Base-by-base conservation (phyloP, 2,113 vertebrate species). In the Cygnus atratus region DNA sequence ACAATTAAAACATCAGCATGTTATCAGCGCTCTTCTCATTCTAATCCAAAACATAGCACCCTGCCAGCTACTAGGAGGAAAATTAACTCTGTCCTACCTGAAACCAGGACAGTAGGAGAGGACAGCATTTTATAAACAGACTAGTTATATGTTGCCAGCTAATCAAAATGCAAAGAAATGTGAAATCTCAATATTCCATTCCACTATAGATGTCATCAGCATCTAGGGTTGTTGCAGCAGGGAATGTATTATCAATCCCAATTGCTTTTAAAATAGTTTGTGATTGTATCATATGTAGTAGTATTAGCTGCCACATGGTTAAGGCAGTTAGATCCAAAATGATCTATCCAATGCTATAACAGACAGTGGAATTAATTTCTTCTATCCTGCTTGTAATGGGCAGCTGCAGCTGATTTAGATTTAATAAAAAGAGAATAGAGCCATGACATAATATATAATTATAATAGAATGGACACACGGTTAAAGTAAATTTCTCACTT, bases 131-230 rank as follows among this genome's bases (percentile, higher is more conserved):
- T 94, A 55, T 75, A 28, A 24, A 54, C 33, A 77, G 29, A 44
- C 2, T 25, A 74, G 18, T 41, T 92, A 57, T 19, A 35, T 19
- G 6, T 62, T 83, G 43, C 77, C 13, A 68, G 9, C 15, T 89
- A 91, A 81, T 92, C 78, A 90, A 95, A 93, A 88, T 25, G 15
- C 35, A 90, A 57, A 43, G 35, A 84, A 95, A 86, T 29, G 5
- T 70, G 50, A 93, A 94, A 76, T 21, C 11, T 65, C 28, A 39
- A 12, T 66, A 43, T 43, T 87, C 8, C 52, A 90, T 82, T 24
- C 44, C 67, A 54, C 46, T 67, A 12, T 37, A 58, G 55, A 75
- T 63, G 28, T 26, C 50, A 68, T 58, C 58, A 35, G 10, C 67
- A 84, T 54, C 35, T 70, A 37, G 67, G 41, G 41, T 74, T 67